Base-by-base conservation (phyloP, 2,797 vertebrate genomes). In the Urophycis tenuis region DNA sequence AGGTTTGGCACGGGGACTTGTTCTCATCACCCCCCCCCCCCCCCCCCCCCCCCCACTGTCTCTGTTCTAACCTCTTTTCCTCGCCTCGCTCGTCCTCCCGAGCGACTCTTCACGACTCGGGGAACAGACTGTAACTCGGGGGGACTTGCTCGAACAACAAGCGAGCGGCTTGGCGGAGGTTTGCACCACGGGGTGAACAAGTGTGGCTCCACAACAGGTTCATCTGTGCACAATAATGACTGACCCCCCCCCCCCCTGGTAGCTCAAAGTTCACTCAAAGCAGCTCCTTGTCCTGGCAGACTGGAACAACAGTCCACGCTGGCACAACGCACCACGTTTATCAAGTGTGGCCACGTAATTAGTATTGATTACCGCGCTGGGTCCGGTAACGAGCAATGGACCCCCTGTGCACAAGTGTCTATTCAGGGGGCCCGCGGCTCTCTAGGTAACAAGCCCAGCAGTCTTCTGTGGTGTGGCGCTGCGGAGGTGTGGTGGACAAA, bases 361-460 rank as follows among this genome's bases (percentile, higher is more conserved):
- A 5, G 49, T 33, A 45, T 78, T 4, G 75, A 80, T 83, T 83
- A 19, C 5, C 1, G 17, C 2, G 45, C 78, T 78, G 80, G 85
- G 81, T 78, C 41, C 15, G 81, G 81, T 79, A 75, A 31, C 41
- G 73, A 60, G n/a, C 29, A 35, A 22, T 74, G 32, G 15, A 22
- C 45, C 19, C 41, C 31, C 34, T 15, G 53, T 1, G 82, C 85
- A 89, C 87, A 90, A 76, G 83, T 73, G 15, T 45, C 82, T 45
- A 87, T 89, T 90, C 86, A 90, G 75, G 72, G 72, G 6, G 34
- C 14, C 19, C 3, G 49, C 1, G 49, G 49, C n/a, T 41, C 73
- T 0, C n/a, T 0, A 5, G 82, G 87, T 79, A 83, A 89, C 87
- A 84, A 81, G 84, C 78, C 78, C 83, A 77, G 74, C 82, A 85